Percentiles rank a stretch among this genome's conserved stretches.
phyloP scores from a whole-genome alignment of 2,888 invertebrate genomes.

The Dendrolimus houi region DNA sequence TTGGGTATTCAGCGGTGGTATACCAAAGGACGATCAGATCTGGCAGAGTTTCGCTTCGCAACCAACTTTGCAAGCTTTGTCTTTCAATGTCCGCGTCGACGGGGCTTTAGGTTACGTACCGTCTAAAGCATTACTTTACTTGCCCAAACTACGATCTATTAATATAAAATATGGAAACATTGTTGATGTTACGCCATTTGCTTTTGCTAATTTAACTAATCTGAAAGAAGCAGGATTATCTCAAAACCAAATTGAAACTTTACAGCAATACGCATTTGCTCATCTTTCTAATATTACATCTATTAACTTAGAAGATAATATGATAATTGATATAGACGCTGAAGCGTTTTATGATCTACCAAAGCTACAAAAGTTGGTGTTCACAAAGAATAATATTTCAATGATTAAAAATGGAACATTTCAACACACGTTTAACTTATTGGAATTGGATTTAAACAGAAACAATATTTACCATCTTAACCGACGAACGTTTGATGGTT shows the following conservation, averaged over 20 bases:
- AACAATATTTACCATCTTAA: constrained; percentile 86
- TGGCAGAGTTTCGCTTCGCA: constrained; percentile 87
- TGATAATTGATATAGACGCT: constrained; percentile 83
- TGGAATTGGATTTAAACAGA: constrained; percentile 87
- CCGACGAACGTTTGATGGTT: constrained; percentile 85
- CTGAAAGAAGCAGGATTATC: constrained; percentile 81
- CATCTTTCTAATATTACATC: constrained; percentile 82
- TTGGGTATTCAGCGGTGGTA: constrained; percentile 83
- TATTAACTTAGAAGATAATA: constrained; percentile 85
- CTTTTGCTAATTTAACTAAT: constrained; percentile 84
- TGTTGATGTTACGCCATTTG: constrained; percentile 80
- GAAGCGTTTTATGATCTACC: constrained; percentile 86
- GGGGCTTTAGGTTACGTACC: constrained; percentile 84
- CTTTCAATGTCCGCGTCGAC: constrained; percentile 82
- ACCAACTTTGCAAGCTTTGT: constrained; percentile 81
- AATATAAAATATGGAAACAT: constrained; percentile 85
- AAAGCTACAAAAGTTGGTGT: constrained; percentile 81
- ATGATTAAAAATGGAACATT: constrained; percentile 91
- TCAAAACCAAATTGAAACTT: constrained; percentile 81
- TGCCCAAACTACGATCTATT: constrained; percentile 80
- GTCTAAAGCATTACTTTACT: constrained; percentile 79
- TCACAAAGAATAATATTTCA: constrained; percentile 92
- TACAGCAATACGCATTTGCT: constrained; percentile 83
- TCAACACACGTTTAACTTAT: constrained; percentile 81
- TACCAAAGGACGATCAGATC: constrained; percentile 81